Evolutionary conservation across 2,113 vertebrate species (phyloP), one percentile per base, ranked within the genome.

Genomic region (Pituophis catenifer): DNA sequence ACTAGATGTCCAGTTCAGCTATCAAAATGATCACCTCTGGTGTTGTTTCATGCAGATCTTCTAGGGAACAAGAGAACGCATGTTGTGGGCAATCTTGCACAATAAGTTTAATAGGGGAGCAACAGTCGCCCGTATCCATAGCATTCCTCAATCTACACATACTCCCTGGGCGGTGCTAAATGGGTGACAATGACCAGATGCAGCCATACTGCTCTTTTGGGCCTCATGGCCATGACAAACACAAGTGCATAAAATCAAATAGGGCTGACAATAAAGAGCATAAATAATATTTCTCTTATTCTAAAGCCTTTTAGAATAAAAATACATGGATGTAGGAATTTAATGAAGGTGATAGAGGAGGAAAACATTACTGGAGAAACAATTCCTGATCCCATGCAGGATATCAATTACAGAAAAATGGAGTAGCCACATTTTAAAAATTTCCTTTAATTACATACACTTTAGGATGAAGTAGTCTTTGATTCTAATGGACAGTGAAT

Each of bases 71-170:
- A 70, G 11, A 70, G 29, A 70, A 70, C 10, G 2, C 65, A 70
- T 6, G 11, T 70, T 70, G 65, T 70, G 65, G 29, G 12, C 29
- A 70, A 33, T 70, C 65, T 70, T 70, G 29, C 65, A 70, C 29
- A 70, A 33, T 33, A 70, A 5, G 65, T 70, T 70, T 70, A 70
- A 70, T 70, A 70, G 12, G 2, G 29, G 65, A n/a, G 12, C 65
- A 70, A 15, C 29, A 33, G 65, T n/a, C 13, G 0, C 12, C 12
- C 2, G 0, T 15, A 33, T 70, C 13, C 5, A 5, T n/a, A n/a
- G 29, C 13, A 70, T 70, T 70, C 13, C 29, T 70, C 13, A 70
- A 70, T 15, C n/a, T 33, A n/a, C 65, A n/a, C 0, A 1, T n/a
- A n/a, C 5, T n/a, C 29, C 5, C 65, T 33, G 12, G 29, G 29